Evolutionary conservation across 2,113 vertebrate genomes (phyloP), one percentile per base, ranked within the genome.

Genomic region (Noturus placidus): DNA sequence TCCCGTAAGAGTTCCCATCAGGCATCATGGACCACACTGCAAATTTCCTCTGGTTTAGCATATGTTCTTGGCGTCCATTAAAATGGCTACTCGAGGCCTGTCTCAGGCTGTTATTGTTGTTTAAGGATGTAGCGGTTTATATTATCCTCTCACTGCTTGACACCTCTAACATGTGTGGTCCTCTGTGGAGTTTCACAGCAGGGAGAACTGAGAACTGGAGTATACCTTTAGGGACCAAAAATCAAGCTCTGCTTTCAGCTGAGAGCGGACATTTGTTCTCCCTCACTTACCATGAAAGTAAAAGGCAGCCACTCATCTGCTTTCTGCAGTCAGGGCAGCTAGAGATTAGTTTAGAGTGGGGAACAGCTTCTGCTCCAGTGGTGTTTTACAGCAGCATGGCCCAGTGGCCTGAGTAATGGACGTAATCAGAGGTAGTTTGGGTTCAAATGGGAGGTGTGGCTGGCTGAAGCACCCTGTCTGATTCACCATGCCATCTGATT

Each of bases 201-300:
- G 79, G 80, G 70, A 38, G n/a, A 8, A 35, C 65, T 74, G 70
- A 38, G n/a, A 8, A 35, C 65, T 74, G 25, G 42, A 79, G 42
- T 82, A 70, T 81, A 87, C 74, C 80, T 77, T 42, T n/a, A 42
- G 80, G 70, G 80, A 38, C 38, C 52, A 46, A 88, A 81, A 88
- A 87, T 77, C 52, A 84, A 78, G 72, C 52, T 46, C 56, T 83
- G 87, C 59, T 69, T 85, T 85, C 42, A 74, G 74, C 42, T 6
- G 46, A 82, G 87, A 87, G 76, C 74, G 61, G 83, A 78, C 78
- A 87, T 90, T 83, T 86, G 87, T 89, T 90, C 83, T 74, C 86
- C 74, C 81, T 86, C 87, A 90, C 87, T 87, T 83, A 61, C 82
- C 83, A 89, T 91, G 84, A 87, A 91, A 86, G 87, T 61, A 33